Evolutionary conservation across 2,888 invertebrate genomes (phyloP), one percentile per base, ranked within the genome.

Genomic region (Heteromyza rotundicornis): DNA sequence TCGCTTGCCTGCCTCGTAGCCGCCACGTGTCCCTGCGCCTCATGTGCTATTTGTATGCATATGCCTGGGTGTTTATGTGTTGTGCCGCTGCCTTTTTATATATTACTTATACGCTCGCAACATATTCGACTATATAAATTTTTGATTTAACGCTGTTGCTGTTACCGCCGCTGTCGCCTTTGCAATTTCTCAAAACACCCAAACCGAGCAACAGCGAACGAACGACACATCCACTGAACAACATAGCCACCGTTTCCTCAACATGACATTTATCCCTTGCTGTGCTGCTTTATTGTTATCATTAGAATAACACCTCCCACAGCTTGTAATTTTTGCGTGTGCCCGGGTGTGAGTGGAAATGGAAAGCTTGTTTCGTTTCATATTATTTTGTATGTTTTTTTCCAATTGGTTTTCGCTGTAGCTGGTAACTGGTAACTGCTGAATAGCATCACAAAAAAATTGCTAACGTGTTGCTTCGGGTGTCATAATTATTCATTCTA

Each of bases 261-360:
- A 47, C 52, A 58, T 50, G 74, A 75, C 72, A 71, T 73, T 76
- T 75, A 76, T 72, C 76, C 65, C 67, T 64, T 63, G 70, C 63
- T 74, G 68, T 67, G 65, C 58, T 69, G 64, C 69, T 72, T 75
- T 76, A 76, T 75, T 76, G 76, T 76, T 76, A 76, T 74, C 76
- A 75, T 75, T 76, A 76, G 72, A 75, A 70, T 66, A 68, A 69
- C 70, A 69, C 70, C 74, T 66, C 70, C 70, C 70, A 56, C 27
- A 47, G 16, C 16, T 55, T 55, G 55, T 36, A 14, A 8, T 54
- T 20, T n/a, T 44, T 44, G n/a, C 36, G 10, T n/a, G 8, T 1
- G 32, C 32, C 7, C 40, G 27, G 27, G 27, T n/a, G 40, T n/a
- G 14, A 40, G 10, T n/a, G 2, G n/a, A 40, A 40, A 40, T n/a